Evolutionary conservation across 2,113 vertebrate genomes (phyloP).

Genomic region (Prunella himalayana): DNA sequence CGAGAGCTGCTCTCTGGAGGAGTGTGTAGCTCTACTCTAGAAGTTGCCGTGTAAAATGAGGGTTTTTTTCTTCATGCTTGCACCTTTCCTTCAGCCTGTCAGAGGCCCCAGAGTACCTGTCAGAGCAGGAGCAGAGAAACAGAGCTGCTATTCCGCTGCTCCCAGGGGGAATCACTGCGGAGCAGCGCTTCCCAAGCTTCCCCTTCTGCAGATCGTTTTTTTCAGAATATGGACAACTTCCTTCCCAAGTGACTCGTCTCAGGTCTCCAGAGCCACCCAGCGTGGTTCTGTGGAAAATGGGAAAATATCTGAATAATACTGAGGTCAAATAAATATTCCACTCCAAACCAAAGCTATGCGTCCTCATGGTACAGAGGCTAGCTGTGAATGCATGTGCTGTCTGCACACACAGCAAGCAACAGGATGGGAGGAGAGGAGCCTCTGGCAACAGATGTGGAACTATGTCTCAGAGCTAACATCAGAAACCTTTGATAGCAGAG

Average conservation of each 20-base stretch:
- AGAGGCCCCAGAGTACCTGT: not conserved
- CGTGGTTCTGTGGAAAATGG: not conserved
- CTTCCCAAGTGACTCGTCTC: not conserved
- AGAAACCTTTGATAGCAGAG: not conserved
- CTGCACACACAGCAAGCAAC: not conserved
- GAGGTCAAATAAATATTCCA: not conserved
- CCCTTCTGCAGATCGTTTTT: not conserved
- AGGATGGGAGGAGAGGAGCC: not conserved
- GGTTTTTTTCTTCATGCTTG: not conserved
- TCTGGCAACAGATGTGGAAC: not conserved
- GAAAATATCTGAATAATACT: not conserved
- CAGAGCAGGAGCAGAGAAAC: not conserved
- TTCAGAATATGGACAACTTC: not conserved
- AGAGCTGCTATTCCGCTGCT: not conserved
- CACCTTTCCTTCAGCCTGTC: not conserved
- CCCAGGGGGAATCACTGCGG: not conserved
- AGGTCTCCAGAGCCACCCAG: not conserved
- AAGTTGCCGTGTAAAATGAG: not conserved
- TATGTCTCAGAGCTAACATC: not conserved
- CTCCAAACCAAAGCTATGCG: not conserved
- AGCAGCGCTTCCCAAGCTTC: not conserved
- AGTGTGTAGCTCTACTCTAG: not conserved
- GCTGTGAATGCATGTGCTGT: fast-evolving
- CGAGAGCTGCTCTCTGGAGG: fast-evolving
- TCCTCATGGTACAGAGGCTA: fast-evolving